phyloP scores from a whole-genome alignment of 2,888 invertebrate species.

The Conomelus anceps region DNA sequence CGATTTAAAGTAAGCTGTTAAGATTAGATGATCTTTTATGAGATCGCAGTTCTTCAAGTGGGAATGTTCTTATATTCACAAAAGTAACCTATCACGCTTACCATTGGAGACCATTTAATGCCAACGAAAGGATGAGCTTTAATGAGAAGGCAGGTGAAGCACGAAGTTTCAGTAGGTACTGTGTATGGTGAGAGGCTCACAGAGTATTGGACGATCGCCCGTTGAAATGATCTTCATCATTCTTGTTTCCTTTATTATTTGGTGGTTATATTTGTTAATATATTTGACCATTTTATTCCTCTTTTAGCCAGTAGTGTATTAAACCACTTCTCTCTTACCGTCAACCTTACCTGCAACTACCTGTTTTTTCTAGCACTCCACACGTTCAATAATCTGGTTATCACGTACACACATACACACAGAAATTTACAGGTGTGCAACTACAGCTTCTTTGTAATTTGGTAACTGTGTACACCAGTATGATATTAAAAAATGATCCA shows the following conservation, averaged over 20 bases:
- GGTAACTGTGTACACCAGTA: too few relatives aligned
- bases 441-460: not conserved
- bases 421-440: not conserved
- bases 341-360: not conserved
- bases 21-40: not conserved
- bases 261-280: not conserved
- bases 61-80: not conserved
- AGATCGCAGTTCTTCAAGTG: not conserved
- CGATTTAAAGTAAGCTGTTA: not conserved
- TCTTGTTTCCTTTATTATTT: not conserved
- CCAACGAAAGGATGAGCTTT: conserved; percentile 4
- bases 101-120: conserved; percentile 3
- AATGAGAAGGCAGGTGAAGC: not conserved
- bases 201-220: not conserved
- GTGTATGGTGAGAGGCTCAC: not conserved
- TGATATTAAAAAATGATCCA: too few relatives aligned
- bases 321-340: not conserved
- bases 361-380: not conserved
- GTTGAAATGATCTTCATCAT: not conserved
- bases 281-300: not conserved
- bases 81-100: conserved; percentile 7
- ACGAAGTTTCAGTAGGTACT: not conserved
- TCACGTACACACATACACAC: too few relatives aligned
- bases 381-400: not conserved
- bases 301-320: not conserved